Percentiles rank a stretch among this genome's conserved stretches.
Evolutionary conservation across 2,888 invertebrate species (phyloP).

Genomic region (Suillia variegata): DNA sequence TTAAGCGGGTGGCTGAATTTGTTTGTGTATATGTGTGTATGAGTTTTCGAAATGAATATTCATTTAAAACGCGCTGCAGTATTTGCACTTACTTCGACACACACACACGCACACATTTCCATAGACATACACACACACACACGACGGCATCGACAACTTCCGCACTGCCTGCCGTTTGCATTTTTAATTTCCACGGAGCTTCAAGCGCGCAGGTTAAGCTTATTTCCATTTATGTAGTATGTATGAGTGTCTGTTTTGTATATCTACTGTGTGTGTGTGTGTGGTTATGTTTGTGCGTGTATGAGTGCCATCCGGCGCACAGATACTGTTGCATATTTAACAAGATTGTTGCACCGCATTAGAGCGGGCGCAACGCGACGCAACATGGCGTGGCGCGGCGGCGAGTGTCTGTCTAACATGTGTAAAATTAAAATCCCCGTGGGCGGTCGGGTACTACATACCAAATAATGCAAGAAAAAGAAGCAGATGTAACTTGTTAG

Average conservation of each 20-base stretch:
- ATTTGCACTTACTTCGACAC: neutral
- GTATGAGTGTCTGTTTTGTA: too few species aligned
- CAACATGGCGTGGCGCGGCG: too few species aligned
- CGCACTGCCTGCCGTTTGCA: neutral
- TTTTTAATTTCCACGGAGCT: neutral
- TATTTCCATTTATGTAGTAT: too few species aligned
- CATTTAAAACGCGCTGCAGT: neutral
- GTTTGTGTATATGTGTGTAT: neutral
- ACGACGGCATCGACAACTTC: neutral
- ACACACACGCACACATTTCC: neutral
- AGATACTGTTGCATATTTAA: conserved; percentile 2
- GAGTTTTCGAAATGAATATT: neutral
- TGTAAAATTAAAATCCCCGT: conserved; percentile 1
- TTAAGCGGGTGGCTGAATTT: too few species aligned
- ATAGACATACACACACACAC: neutral
- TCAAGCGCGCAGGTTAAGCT: neutral
- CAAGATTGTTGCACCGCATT: conserved; percentile 3
- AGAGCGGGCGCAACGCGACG: too few species aligned
- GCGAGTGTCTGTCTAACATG: neutral
- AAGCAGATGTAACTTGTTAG: too few species aligned
- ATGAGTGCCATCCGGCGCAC: neutral
- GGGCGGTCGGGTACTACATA: too few species aligned
- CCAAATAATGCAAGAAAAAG: too few species aligned
- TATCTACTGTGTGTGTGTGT: neutral
- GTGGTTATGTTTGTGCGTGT: neutral